Evolutionary conservation across 1,140 invertebrate species (phyloP).

Genomic region (Thaumetopoea pityocampa): DNA sequence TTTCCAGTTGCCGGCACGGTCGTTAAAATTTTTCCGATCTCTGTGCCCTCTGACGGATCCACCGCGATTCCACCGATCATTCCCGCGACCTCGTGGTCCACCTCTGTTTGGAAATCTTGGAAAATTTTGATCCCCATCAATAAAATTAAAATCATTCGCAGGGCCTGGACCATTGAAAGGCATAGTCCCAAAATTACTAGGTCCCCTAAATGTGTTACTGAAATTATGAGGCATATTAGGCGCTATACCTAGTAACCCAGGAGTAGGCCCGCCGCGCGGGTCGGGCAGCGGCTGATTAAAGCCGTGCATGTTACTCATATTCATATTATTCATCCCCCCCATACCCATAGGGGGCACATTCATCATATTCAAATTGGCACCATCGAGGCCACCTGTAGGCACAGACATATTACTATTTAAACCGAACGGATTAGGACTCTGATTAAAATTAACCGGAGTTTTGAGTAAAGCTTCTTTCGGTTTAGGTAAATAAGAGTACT

Average conservation of each 20-base stretch:
- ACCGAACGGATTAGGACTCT: constrained; percentile 47
- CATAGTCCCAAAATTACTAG: constrained; percentile 63
- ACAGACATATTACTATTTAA: constrained; percentile 58
- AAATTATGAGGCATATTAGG: constrained; percentile 71
- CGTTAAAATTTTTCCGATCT: constrained; percentile 70
- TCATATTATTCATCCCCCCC: constrained; percentile 66
- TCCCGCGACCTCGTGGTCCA: constrained; percentile 62
- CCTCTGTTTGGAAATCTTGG: constrained; percentile 65
- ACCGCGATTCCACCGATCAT: constrained; percentile 67
- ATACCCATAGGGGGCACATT: constrained; percentile 67
- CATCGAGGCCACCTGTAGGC: constrained; percentile 41
- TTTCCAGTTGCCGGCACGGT: constrained; percentile 68
- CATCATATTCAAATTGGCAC: constrained; percentile 59
- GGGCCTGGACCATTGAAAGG: constrained; percentile 56
- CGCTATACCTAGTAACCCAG: constrained; percentile 67
- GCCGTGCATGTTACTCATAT: constrained; percentile 52
- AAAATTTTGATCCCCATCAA: constrained; percentile 65
- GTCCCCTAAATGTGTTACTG: constrained; percentile 59
- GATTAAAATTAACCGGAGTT: constrained; percentile 69
- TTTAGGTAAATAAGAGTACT: constrained; percentile 74
- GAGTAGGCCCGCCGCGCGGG: constrained; percentile 56
- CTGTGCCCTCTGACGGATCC: constrained; percentile 65
- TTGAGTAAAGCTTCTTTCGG: constrained; percentile 64
- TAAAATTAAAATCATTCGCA: constrained; percentile 62
- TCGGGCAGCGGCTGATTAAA: constrained; percentile 56